These are phyloP conservation scores for Rhimphoctona megacephalus DNA, from an alignment of 2,888 invertebrate species.

Conservation along the genomic window DNA sequence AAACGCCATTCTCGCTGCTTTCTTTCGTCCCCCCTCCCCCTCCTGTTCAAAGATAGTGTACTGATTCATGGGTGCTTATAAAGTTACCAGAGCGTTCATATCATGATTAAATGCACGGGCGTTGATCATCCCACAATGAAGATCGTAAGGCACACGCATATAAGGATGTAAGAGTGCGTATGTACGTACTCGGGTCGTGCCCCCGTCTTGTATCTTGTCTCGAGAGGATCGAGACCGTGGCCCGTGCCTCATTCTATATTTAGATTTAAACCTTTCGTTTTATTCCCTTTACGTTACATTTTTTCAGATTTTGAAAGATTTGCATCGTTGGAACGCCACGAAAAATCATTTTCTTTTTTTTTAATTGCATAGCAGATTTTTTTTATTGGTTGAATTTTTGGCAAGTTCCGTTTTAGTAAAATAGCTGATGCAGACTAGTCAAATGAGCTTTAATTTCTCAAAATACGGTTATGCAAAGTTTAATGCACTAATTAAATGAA, in stretches of 20 bases:
- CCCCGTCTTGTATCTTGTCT: conserved; percentile 61
- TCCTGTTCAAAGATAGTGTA: conserved; percentile 8
- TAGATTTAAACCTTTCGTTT: conserved; percentile 56
- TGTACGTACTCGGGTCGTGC: conserved; percentile 45
- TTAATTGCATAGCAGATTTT: neutral
- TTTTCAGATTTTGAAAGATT: neutral
- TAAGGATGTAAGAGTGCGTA: conserved; percentile 16
- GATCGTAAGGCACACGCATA: conserved; percentile 27
- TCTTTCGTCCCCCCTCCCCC: no score
- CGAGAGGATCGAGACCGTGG: conserved; percentile 61
- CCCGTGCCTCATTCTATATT: conserved; percentile 65
- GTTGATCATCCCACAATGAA: conserved; percentile 51
- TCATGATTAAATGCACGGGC: conserved; percentile 54
- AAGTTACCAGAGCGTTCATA: conserved; percentile 54
- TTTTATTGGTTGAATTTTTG: neutral
- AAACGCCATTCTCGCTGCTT: neutral
- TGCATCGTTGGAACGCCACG: neutral
- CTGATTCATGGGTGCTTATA: conserved; percentile 20
- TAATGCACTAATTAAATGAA: no score
- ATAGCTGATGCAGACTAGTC: no score
- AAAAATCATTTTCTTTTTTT: neutral
- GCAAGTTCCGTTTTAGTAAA: neutral
- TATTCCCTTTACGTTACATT: conserved; percentile 20
- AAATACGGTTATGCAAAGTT: no score
- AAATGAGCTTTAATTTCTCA: no score